Evolutionary conservation across 1,140 invertebrate species (phyloP), one percentile per base, ranked within the genome.

Genomic region (Schlechtendalia chinensis): DNA sequence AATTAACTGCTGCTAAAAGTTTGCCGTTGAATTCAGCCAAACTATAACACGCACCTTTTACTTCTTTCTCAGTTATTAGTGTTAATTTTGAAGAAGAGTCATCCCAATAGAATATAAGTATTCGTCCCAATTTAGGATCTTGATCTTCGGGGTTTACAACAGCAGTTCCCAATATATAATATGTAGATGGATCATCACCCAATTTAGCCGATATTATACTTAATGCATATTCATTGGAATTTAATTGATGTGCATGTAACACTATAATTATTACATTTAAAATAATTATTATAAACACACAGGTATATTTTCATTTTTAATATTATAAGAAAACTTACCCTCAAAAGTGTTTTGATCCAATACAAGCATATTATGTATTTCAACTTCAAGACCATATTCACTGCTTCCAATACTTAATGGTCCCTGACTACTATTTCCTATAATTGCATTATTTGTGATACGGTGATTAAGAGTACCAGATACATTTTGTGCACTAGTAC

Each of bases 301-400:
- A n/a, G n/a, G n/a, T n/a, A n/a, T 74, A 8, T 22, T 56, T 74
- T 75, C 4, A 45, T 1, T 56, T 17, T 53, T 50, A 39, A 54
- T 39, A 14, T 24, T 50, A 5, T n/a, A n/a, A 24, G 50, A 50
- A 29, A 47, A 83, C 75, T 82, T 82, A 89, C 89, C 91, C 89
- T 97, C 96, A 86, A 98, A 98, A 0, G 97, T 98, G 85, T 98
- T 96, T 84, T 98, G 96, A 88, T 98, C 96, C 81, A 99, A 92
- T 45, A 99, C 89, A 5, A 98, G 88, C 54, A 99, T 88, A 87
- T 94, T 97, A 85, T 97, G 92, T 17, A 97, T 90, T 87, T 98
- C 96, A 19, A 97, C 89, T 87, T 98, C 96, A 85, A 93, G 75
- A 61, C 75, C 75, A 61, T 79, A 79, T 79, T 79, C 75, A 63